Evolutionary conservation across 2,113 vertebrate genomes (phyloP).

Genomic region (Scomber colias): DNA sequence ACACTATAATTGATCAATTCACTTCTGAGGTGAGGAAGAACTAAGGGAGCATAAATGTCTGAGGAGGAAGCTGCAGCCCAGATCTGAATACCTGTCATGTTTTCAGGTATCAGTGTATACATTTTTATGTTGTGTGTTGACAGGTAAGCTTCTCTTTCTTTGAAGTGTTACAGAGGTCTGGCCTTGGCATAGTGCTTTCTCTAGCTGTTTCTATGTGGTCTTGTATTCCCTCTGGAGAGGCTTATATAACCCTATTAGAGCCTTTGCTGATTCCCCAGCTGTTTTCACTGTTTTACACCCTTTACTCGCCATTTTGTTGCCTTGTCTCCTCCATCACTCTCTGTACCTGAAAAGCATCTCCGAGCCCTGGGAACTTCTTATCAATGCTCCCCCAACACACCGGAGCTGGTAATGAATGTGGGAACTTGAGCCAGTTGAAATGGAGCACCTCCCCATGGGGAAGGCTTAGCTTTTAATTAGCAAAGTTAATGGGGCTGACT

Average conservation of each 20-base stretch:
- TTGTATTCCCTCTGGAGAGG: conserved; percentile 49
- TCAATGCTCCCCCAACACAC: conserved; percentile 44
- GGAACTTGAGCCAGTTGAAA: conserved; percentile 68
- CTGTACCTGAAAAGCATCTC: conserved; percentile 49
- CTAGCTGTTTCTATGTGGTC: conserved; percentile 34
- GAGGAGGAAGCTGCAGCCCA: not conserved
- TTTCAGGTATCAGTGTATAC: not conserved
- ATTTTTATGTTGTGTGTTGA: conserved; percentile 4
- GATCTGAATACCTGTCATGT: not conserved
- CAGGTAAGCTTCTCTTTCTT: not conserved
- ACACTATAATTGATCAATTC: conserved; percentile 54
- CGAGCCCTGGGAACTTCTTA: conserved; percentile 41
- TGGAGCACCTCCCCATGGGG: conserved; percentile 62
- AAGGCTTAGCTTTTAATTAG: conserved; percentile 74
- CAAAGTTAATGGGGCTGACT: conserved; percentile 68
- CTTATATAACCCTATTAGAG: conserved; percentile 67
- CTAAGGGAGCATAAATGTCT: conserved; percentile 12
- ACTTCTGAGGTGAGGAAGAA: conserved; percentile 19
- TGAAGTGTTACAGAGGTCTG: conserved; percentile 3
- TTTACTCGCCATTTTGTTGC: conserved; percentile 38
- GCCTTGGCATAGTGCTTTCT: conserved; percentile 34
- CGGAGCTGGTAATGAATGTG: conserved; percentile 72
- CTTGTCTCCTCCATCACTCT: conserved; percentile 22
- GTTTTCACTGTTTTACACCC: conserved; percentile 51
- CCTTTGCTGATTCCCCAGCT: conserved; percentile 39